Evolutionary conservation across 2,888 invertebrate species (phyloP), one percentile per base, ranked within the genome.

Genomic region (Tipula lateralis): DNA sequence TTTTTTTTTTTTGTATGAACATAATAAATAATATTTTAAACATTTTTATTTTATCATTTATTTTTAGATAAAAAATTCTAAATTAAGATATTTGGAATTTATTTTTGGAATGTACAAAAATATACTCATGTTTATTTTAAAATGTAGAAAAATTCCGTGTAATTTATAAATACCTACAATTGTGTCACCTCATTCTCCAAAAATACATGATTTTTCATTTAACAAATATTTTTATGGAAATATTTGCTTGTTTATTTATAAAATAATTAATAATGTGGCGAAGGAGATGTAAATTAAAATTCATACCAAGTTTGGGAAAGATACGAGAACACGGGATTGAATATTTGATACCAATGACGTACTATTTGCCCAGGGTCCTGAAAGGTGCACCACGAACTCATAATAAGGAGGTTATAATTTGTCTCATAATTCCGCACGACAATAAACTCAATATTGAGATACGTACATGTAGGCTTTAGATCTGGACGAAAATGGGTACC

Each of bases 181-280:
- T 66, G 66, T 66, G 66, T 66, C 66, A 66, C 66, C 66, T 66
- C 24, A 66, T 66, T 66, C 66, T 66, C 66, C 66, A 66, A 66
- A 66, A 66, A 66, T 66, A 66, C 24, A 24, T 66, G 66, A 66
- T 66, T 66, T 24, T 66, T 50, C 44, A 50, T 50, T 50, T 16
- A 50, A 66, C 7, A 66, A 66, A 66, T 24, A 66, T 16, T 44
- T 44, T n/a, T 44, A 44, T 44, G 44, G 44, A 44, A 44, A n/a
- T 44, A 7, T 44, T 66, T 50, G n/a, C 5, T 50, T 50, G 44
- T 50, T 50, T 50, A 16, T 50, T 50, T 16, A 16, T 7, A 19
- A 39, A 39, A 39, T 39, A 50, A 50, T 50, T 50, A 50, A n/a
- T 50, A 50, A 50, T 16, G 16, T 50, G n/a, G n/a, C n/a, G 7